Conservation (phyloP, 2,797 vertebrate species). For the Mormyrus hasselquistii region DNA sequence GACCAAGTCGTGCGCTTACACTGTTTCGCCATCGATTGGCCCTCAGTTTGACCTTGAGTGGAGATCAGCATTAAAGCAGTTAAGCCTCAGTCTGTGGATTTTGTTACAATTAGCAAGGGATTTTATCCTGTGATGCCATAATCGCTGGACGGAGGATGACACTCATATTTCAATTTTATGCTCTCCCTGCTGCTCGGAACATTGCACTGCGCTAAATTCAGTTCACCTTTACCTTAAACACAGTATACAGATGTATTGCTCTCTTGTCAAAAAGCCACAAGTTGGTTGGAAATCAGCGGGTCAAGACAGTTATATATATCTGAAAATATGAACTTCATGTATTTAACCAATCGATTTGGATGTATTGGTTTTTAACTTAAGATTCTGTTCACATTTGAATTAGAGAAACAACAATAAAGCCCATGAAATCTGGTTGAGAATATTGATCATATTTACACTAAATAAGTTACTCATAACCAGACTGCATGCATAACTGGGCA, state of each 20-base stretch:
- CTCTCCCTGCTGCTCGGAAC: conserved; percentile 32
- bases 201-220: conserved; percentile 27
- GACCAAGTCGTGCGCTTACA: conserved; percentile 45
- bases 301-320: background rate
- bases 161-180: conserved; percentile 57
- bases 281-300: conserved; percentile 16
- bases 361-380: background rate
- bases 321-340: background rate
- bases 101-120: conserved; percentile 71
- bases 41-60: conserved; percentile 62
- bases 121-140: conserved; percentile 57
- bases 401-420: background rate
- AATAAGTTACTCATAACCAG: background rate
- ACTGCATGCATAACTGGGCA: background rate
- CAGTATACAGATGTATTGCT: conserved; percentile 17
- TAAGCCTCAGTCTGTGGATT: conserved; percentile 59
- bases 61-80: conserved; percentile 54
- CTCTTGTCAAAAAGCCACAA: conserved; percentile 14
- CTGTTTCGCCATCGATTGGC: conserved; percentile 54
- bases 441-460: background rate
- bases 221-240: conserved; percentile 19
- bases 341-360: background rate
- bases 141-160: conserved; percentile 30
- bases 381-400: background rate
- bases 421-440: background rate